Evolutionary conservation across 2,888 invertebrate genomes (phyloP), one percentile per base, ranked within the genome.

Genomic region (Dryocosmus kuriphilus): DNA sequence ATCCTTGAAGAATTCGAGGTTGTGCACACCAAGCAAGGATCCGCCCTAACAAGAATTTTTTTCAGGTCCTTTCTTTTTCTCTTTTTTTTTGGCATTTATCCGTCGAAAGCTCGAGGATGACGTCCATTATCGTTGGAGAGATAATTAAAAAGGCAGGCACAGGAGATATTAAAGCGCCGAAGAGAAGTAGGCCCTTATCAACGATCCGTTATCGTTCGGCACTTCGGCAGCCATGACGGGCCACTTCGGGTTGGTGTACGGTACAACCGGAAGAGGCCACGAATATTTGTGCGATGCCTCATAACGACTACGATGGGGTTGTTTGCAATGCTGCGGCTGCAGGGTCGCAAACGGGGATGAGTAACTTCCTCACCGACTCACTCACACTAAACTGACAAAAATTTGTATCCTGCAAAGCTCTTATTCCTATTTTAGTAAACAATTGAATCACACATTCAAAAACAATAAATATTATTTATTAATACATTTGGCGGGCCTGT

Each of bases 191-290:
- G 81, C 86, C 84, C 90, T 89, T 90, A 90, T 90, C 89, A 89
- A 83, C 87, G 86, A 85, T 84, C 88, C 87, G 89, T 89, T 89
- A 89, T 89, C 88, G 84, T 83, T 81, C 80, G 80, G 81, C 85
- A 83, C 84, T 83, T 81, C 80, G 80, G 81, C 85, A 83, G 84
- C 83, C 84, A 81, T 83, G 82, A 85, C 82, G 82, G 77, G 79
- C 84, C 81, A 78, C 73, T 81, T 77, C 62, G 77, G 76, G 74
- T 77, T 30, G 76, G 65, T 71, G 51, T 71, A 46, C 74, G 75
- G 67, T 71, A 80, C 75, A 63, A 78, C 83, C 82, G 82, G 82
- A 84, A 85, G 79, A 79, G 74, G 79, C 81, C 60, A 77, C 82
- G 83, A 82, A 86, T 85, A 83, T 86, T 86, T 83, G 79, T 84